Evolutionary conservation across 2,113 vertebrate genomes (phyloP).

Genomic region (Microtus richardsoni): DNA sequence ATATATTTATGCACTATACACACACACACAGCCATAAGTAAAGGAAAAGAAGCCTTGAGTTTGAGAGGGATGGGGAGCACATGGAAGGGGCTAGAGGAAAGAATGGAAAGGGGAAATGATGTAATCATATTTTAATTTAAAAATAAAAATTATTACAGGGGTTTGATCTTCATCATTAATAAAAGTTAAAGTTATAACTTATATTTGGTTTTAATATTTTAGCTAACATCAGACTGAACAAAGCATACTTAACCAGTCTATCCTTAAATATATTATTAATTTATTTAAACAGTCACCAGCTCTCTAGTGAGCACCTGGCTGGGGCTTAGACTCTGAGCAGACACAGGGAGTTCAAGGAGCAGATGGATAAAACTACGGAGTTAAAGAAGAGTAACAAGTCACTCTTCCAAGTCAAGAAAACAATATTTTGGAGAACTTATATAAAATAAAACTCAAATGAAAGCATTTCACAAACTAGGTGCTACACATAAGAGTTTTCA

Average conservation of each 20-base stretch:
- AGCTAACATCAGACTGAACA: constrained; percentile 13
- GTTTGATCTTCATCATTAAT: not conserved
- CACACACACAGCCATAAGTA: not conserved
- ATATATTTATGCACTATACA: not conserved
- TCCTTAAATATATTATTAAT: constrained; percentile 4
- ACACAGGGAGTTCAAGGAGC: not conserved
- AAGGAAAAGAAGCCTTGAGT: not conserved
- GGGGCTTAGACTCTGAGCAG: not conserved
- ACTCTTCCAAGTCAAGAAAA: not conserved
- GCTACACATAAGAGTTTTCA: not conserved
- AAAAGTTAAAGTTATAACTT: constrained; percentile 24
- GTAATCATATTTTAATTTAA: not conserved
- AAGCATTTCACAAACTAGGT: constrained; percentile 18
- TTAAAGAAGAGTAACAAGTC: not conserved
- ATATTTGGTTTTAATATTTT: constrained; percentile 18
- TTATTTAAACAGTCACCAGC: constrained; percentile 31
- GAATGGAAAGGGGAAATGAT: not conserved
- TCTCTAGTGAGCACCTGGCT: not conserved
- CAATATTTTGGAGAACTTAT: not conserved
- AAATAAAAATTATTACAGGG: not conserved
- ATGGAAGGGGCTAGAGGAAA: not conserved
- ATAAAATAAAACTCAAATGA: not conserved
- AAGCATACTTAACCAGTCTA: constrained; percentile 2
- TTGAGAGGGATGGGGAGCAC: not conserved
- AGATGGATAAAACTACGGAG: not conserved